Conservation (phyloP, 2,113 vertebrate genomes). For the Heteronetta atricapilla region DNA sequence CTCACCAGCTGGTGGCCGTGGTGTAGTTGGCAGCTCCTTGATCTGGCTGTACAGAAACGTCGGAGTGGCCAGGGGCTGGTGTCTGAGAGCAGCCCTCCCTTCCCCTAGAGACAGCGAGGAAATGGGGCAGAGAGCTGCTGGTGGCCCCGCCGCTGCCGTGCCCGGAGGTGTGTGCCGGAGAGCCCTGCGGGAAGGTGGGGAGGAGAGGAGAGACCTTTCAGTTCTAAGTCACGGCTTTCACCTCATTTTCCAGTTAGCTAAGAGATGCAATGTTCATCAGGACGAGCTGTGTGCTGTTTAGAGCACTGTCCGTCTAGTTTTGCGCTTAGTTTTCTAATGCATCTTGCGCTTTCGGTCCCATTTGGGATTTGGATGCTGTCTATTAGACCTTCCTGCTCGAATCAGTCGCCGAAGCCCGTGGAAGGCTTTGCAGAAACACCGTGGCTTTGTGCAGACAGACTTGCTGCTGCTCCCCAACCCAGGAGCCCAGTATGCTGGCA, state of each 20-base stretch:
- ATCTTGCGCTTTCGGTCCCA: not conserved
- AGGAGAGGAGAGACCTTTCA: not conserved
- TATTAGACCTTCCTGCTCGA: not conserved
- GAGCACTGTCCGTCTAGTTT: not conserved
- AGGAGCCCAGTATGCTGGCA: too few species aligned
- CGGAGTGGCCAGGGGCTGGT: not conserved
- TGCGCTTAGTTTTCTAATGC: not conserved
- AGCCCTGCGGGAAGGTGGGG: not conserved
- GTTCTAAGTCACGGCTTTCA: not conserved
- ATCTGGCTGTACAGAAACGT: not conserved
- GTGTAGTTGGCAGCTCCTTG: not conserved
- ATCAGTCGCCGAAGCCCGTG: not conserved
- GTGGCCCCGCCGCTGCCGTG: not conserved
- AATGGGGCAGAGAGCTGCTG: rapidly evolving
- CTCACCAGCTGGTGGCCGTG: not conserved
- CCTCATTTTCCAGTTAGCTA: not conserved
- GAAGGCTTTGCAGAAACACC: not conserved
- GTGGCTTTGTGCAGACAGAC: rapidly evolving
- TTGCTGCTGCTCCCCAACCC: too few species aligned
- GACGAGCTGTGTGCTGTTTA: not conserved
- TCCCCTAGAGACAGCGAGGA: not conserved
- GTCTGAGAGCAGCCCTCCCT: not conserved
- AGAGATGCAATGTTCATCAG: not conserved
- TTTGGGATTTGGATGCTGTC: not conserved
- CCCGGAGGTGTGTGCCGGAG: rapidly evolving